Evolutionary conservation across 35 echinoderm and acorn worm species (phyloP).

Genomic region (Diadema setosum): DNA sequence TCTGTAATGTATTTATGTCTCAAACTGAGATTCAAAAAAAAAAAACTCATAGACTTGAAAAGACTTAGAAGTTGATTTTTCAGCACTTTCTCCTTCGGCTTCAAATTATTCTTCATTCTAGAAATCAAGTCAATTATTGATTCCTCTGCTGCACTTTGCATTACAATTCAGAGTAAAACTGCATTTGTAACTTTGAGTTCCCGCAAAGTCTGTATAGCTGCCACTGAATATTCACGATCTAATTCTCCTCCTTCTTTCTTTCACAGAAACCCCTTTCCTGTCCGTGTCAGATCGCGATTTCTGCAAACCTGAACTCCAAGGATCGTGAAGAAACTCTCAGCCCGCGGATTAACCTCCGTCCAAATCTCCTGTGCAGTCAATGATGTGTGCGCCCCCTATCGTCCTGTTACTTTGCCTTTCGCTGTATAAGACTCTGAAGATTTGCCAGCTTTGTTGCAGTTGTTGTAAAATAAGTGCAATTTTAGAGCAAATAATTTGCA

Average conservation of each 20-base stretch:
- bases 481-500: no score
- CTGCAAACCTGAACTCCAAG: slow-evolving; percentile 70
- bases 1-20: no score
- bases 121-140: neutral
- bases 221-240: neutral
- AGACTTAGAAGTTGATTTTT: neutral
- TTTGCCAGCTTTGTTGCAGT: no score
- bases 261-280: slow-evolving; percentile 57
- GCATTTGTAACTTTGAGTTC: neutral
- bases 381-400: no score
- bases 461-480: no score
- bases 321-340: no score
- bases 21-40: no score
- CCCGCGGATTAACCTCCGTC: no score
- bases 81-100: neutral
- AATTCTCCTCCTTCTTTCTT: neutral
- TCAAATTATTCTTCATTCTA: neutral
- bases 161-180: neutral
- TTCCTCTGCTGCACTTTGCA: neutral
- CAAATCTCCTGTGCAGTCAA: no score
- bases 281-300: slow-evolving; percentile 71
- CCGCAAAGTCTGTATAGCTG: neutral
- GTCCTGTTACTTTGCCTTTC: no score
- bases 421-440: no score
- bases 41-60: no score